A percentile compares a stretch with the other conserved stretches of the same genome.
These are phyloP conservation scores for Corynorhinus townsendii DNA, from an alignment of 2,113 vertebrate genomes.

Conservation along the genomic window DNA sequence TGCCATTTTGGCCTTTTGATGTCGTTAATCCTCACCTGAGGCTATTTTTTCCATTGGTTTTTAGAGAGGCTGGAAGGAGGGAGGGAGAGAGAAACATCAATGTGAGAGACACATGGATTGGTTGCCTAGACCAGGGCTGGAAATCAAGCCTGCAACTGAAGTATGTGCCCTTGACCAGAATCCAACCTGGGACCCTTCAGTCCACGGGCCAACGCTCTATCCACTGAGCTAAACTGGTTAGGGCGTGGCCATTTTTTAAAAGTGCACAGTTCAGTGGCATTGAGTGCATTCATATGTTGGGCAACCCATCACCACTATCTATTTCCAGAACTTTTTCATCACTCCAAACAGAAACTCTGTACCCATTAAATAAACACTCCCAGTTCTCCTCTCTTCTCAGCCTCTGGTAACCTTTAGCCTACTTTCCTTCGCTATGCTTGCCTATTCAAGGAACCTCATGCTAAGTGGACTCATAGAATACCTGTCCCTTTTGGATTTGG, in stretches of 20 bases:
- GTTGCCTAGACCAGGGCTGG: no score
- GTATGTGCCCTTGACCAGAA: no score
- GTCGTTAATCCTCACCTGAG: no score
- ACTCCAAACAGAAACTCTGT: not conserved
- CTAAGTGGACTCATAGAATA: not conserved
- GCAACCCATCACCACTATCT: not conserved
- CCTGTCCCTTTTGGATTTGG: not conserved
- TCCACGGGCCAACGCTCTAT: no score
- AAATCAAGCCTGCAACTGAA: no score
- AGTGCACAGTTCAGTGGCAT: not conserved
- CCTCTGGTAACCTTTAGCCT: not conserved
- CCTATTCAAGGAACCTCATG: not conserved
- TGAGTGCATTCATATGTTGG: not conserved
- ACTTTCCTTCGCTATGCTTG: not conserved
- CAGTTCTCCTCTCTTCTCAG: not conserved
- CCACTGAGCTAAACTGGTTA: no score
- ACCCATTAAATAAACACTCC: not conserved
- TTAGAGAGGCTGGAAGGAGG: no score
- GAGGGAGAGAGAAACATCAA: no score
- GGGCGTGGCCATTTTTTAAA: not conserved
- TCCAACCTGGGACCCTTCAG: no score
- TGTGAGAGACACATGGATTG: no score
- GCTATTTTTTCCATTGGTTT: no score
- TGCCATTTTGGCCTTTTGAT: not conserved
- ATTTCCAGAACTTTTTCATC: not conserved